These are phyloP conservation scores for Panulirus ornatus DNA, from an alignment of 1,140 invertebrate genomes.

Conservation along the genomic window DNA sequence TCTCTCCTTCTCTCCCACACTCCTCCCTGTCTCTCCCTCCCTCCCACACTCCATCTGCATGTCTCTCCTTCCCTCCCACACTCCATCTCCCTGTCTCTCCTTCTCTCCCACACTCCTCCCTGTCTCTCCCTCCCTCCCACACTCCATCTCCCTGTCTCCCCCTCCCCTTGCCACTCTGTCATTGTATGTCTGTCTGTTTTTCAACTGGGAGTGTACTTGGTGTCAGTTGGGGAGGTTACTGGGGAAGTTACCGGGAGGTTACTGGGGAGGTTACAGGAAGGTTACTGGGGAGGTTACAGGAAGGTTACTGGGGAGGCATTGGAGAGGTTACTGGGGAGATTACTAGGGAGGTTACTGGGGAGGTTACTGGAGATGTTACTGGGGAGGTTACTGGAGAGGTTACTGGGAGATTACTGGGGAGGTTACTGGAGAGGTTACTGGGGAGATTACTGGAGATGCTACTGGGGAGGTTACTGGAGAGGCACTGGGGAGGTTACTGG, in stretches of 20 bases:
- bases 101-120: background rate
- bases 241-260: background rate
- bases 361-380: too few relatives aligned
- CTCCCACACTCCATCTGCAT: background rate
- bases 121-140: background rate
- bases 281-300: too few relatives aligned
- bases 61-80: background rate
- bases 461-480: too few relatives aligned
- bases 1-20: background rate
- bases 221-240: background rate
- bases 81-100: background rate
- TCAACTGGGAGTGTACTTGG: background rate
- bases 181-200: slow-evolving; percentile 2
- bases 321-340: too few relatives aligned
- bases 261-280: background rate
- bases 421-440: too few relatives aligned
- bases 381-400: too few relatives aligned
- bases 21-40: background rate
- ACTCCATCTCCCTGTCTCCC: slow-evolving; percentile 5
- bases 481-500: too few relatives aligned
- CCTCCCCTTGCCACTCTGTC: background rate
- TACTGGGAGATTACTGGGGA: too few relatives aligned
- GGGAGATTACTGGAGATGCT: too few relatives aligned
- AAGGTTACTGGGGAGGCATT: too few relatives aligned
- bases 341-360: too few relatives aligned